Conservation (phyloP, 2,113 vertebrate genomes). For the Microtus richardsoni region DNA sequence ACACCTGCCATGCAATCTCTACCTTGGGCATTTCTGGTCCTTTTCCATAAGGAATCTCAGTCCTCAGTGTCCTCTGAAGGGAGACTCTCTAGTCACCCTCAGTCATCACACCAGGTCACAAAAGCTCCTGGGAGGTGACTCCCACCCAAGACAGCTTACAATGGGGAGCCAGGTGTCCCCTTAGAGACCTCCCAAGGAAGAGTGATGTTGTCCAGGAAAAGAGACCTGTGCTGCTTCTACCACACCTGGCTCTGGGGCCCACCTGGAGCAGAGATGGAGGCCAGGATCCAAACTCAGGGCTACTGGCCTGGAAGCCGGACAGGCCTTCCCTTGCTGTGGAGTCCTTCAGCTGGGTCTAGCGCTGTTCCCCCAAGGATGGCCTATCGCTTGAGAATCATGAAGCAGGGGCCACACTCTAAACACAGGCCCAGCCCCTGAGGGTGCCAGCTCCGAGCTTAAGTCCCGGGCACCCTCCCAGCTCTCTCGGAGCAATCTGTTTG, state of each 20-base stretch:
- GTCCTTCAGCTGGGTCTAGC: neutral
- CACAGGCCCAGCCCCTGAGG: neutral
- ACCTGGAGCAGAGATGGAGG: neutral
- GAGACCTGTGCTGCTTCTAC: neutral
- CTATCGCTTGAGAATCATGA: neutral
- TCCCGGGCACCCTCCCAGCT: neutral
- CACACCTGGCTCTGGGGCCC: neutral
- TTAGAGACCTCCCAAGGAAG: neutral
- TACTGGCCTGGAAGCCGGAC: neutral
- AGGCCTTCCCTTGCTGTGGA: neutral
- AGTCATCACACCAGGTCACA: too few species aligned
- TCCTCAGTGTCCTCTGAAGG: neutral
- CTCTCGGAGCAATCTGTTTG: neutral
- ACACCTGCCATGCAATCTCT: neutral
- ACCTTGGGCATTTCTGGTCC: neutral
- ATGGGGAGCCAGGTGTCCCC: fast-evolving
- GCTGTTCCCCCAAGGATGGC: neutral
- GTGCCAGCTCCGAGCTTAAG: neutral
- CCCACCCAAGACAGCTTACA: neutral
- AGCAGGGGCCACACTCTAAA: neutral
- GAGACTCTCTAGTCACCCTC: too few species aligned
- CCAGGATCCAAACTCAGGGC: neutral
- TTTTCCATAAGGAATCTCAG: neutral
- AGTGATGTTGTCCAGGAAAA: neutral
- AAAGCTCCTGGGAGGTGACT: too few species aligned